Base-by-base conservation (phyloP, 2,888 invertebrate species). In the Epistrophella euchroma region DNA sequence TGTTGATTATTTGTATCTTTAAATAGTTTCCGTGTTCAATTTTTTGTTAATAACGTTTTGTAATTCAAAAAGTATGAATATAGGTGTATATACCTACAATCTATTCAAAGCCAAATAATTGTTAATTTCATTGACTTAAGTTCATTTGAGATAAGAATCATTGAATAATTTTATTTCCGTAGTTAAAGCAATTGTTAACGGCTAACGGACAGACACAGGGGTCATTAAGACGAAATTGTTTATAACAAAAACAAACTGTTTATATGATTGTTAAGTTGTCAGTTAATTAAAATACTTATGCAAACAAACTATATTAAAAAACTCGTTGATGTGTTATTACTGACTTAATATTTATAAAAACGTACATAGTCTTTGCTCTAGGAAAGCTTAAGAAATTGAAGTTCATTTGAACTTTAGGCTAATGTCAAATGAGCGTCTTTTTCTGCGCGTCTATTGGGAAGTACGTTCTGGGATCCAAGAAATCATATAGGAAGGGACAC, bases 161-260 rank as follows among this genome's bases (percentile, higher is more conserved):
- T 17, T 56, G 32, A 11, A 17, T 56, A 1, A 17, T 32, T 9
- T 55, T 55, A 28, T 32, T 56, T 56, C 56, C 56, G 32, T 56
- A 17, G 17, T 56, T 56, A 1, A 17, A 55, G 55, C 22, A 32
- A 10, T 55, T n/a, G 25, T n/a, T 32, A 9, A 56, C 17, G 17
- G 15, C 32, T 17, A 40, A 40, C 6, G 40, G 3, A 1, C 2
- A 5, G 13, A 55, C 55, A 1, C n/a, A n/a, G n/a, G n/a, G 55
- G 17, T 56, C n/a, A 17, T 56, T 56, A 32, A 56, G 56, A 11
- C 11, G 17, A n/a, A 28, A 55, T 50, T 22, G 7, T 52, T 52
- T 13, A 45, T 9, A 3, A 1, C 1, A n/a, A 52, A 55, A 25
- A 2, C 50, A n/a, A n/a, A n/a, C n/a, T 22, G 6, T 5, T 0